Evolutionary conservation across 2,888 invertebrate species (phyloP).

Genomic region (Drosophila percnosoma): DNA sequence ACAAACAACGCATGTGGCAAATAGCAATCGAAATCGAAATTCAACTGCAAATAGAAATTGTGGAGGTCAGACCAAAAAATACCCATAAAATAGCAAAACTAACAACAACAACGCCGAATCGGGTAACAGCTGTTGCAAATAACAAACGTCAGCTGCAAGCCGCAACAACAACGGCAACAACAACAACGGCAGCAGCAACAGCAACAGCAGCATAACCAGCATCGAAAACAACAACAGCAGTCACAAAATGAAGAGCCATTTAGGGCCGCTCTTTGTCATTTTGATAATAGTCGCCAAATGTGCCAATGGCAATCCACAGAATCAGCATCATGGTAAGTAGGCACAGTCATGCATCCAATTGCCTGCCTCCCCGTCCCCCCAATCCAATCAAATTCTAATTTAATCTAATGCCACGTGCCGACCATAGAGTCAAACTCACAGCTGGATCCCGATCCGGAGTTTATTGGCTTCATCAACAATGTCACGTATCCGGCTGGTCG

Average conservation of each 20-base stretch:
- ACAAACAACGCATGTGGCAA: constrained; percentile 60
- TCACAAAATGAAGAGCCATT: constrained; percentile 73
- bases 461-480: constrained; percentile 84
- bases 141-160: constrained; percentile 59
- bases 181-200: constrained; percentile 23
- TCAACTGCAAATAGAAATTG: constrained; percentile 71
- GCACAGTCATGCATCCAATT: constrained; percentile 29
- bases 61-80: constrained; percentile 52
- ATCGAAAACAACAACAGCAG: constrained; percentile 19
- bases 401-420: constrained; percentile 60
- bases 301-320: constrained; percentile 79
- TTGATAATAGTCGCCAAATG: constrained; percentile 80
- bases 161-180: constrained; percentile 44
- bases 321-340: constrained; percentile 82
- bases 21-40: constrained; percentile 60
- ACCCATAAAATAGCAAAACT: constrained; percentile 64
- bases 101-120: constrained; percentile 20
- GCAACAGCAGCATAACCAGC: constrained; percentile 21
- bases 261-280: constrained; percentile 75
- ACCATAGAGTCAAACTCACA: constrained; percentile 80
- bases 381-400: constrained; percentile 46
- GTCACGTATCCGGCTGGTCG: constrained; percentile 85
- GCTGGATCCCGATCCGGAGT: constrained; percentile 85
- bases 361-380: constrained; percentile 1
- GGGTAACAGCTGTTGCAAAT: constrained; percentile 57